Evolutionary conservation across 2,113 vertebrate species (phyloP), one percentile per base, ranked within the genome.

Genomic region (Ardeotis arabs): DNA sequence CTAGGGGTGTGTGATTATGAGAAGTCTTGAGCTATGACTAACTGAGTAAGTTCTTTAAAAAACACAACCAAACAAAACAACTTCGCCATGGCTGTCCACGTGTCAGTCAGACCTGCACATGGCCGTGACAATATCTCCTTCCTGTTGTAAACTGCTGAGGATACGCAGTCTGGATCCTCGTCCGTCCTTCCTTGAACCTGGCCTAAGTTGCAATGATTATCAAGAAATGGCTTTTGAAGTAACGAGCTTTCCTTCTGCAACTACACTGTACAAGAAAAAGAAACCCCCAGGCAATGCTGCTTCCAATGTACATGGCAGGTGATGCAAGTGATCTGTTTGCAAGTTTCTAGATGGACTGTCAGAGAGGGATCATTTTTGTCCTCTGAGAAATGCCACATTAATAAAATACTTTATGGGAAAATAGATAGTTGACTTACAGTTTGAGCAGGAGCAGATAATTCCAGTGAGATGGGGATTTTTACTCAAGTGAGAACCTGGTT

Each of bases 111-210:
- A 33, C 2, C 39, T 76, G 74, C 45, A 13, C 19, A 0, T 5
- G 15, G 58, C 76, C n/a, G 15, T n/a, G 2, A 14, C 7, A 23
- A 27, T 18, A 28, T 44, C 41, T 44, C 41, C 29, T 68, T 55
- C 52, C 77, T 35, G 28, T 10, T 49, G 60, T n/a, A 12, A 41
- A 35, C 67, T 24, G 78, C 84, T 22, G 52, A 52, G 64, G 33
- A 19, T 15, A 7, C 14, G 5, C 27, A 0, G 9, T 0, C 2
- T 9, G 4, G 7, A 16, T 2, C 52, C 31, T 6, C 11, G 25
- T 2, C 41, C 7, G 20, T 6, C 77, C 64, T 59, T 56, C 41
- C 72, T 55, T 14, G 9, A 29, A 25, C n/a, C 56, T 35, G 18
- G 4, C 81, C 69, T 28, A 18, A 52, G 25, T 11, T 47, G 56